Percentiles rank a stretch among this genome's conserved stretches.
These are phyloP conservation scores for Sebastiscus albofasciatus DNA, from an alignment of 2,797 vertebrate species.

Conservation along the genomic window DNA sequence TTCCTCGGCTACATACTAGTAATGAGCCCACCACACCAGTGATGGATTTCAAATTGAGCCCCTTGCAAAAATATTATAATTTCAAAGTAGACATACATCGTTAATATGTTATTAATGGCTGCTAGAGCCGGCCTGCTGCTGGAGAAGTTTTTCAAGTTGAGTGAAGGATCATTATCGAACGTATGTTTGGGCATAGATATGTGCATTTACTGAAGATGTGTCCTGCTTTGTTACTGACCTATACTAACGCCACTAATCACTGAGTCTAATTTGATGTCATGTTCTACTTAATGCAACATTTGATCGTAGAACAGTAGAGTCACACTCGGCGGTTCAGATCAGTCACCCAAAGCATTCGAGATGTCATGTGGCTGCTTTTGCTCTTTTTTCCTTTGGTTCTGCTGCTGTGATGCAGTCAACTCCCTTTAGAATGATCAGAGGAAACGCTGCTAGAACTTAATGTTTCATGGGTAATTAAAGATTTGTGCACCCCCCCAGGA, in stretches of 20 bases:
- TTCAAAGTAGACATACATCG: conserved; percentile 61
- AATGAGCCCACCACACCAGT: conserved; percentile 55
- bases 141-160: conserved; percentile 65
- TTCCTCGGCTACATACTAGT: conserved; percentile 60
- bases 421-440: conserved; percentile 46
- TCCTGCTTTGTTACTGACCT: conserved; percentile 28
- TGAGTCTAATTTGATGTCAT: conserved; percentile 45
- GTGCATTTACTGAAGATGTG: conserved; percentile 30
- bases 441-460: conserved; percentile 40
- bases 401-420: conserved; percentile 2
- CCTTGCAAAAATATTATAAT: conserved; percentile 67
- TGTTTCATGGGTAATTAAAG: conserved; percentile 65
- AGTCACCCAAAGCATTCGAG: conserved; percentile 19
- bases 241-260: conserved; percentile 48
- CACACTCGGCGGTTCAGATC: background rate
- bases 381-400: conserved; percentile 5
- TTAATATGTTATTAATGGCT: conserved; percentile 72
- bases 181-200: conserved; percentile 39
- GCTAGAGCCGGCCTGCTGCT: conserved; percentile 40
- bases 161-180: conserved; percentile 63
- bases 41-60: conserved; percentile 75
- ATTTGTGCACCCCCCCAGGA: conserved; percentile 39
- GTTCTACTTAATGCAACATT: conserved; percentile 40
- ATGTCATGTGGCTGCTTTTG: background rate
- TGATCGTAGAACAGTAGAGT: conserved; percentile 16